Percentiles rank a stretch among this genome's conserved stretches.
Conservation (phyloP, 2,113 vertebrate genomes). For the Rhagologus leucostigma region DNA sequence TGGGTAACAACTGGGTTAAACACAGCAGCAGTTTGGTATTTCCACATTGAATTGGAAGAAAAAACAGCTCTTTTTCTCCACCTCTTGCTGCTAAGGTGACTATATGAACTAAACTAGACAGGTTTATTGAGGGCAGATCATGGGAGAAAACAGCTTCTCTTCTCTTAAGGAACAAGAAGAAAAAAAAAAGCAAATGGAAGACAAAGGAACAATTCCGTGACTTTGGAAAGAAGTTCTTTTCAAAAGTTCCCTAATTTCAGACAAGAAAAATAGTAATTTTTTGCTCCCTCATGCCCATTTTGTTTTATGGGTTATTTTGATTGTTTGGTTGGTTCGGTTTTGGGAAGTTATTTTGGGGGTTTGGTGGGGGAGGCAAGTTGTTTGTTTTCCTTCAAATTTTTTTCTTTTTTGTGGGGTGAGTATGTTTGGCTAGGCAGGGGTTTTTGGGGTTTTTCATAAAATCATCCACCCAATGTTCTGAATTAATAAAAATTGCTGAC, state of each 20-base stretch:
- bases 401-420: not conserved
- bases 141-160: not conserved
- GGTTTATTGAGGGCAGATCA: not conserved
- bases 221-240: not conserved
- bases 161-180: not conserved
- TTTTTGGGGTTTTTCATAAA: not conserved
- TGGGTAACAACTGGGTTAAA: not conserved
- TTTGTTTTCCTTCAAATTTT: not conserved
- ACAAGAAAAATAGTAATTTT: not conserved
- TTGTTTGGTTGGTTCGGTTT: not conserved
- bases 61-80: not conserved
- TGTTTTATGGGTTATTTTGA: not conserved
- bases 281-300: not conserved
- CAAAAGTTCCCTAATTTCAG: not conserved
- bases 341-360: not conserved
- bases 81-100: not conserved
- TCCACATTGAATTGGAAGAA: not conserved
- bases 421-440: not conserved
- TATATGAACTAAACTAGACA: not conserved
- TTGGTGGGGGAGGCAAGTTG: not conserved
- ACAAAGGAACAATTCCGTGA: not conserved
- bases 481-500: not conserved
- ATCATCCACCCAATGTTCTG: not conserved
- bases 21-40: not conserved
- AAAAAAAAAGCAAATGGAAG: not conserved